Evolutionary conservation across 2,113 vertebrate genomes (phyloP).

Genomic region (Sylvietta virens): DNA sequence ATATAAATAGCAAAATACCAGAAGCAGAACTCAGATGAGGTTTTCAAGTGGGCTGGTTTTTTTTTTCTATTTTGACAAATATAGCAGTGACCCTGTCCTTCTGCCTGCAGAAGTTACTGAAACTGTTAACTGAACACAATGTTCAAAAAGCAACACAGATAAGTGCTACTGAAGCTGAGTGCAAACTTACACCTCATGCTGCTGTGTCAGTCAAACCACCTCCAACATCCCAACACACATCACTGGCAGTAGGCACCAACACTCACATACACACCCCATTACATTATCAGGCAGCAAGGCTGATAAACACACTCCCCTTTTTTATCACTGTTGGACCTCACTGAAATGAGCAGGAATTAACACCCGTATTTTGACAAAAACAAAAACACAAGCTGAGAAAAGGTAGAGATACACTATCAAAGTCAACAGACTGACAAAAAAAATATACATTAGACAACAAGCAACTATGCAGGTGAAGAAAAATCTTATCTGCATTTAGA

Average conservation of each 20-base stretch:
- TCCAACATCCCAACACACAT: background rate
- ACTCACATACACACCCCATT: fast-evolving
- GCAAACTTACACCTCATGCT: background rate
- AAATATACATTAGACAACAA: background rate
- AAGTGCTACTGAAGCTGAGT: background rate
- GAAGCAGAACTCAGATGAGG: background rate
- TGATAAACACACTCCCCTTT: background rate
- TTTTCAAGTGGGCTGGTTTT: background rate
- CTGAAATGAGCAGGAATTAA: background rate
- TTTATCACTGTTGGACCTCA: background rate
- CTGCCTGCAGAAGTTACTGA: background rate
- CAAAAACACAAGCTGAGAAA: background rate
- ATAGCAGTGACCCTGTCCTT: background rate
- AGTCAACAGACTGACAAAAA: background rate
- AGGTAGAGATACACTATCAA: background rate
- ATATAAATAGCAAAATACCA: background rate
- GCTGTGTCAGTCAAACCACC: background rate
- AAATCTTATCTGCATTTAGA: background rate
- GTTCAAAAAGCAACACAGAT: background rate
- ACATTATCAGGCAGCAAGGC: background rate
- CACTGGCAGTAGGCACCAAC: background rate
- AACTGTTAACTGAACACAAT: background rate
- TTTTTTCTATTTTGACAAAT: background rate
- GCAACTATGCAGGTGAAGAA: background rate
- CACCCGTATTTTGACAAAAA: background rate